Conservation (phyloP, 2,113 vertebrate species). For the Bos javanicus region DNA sequence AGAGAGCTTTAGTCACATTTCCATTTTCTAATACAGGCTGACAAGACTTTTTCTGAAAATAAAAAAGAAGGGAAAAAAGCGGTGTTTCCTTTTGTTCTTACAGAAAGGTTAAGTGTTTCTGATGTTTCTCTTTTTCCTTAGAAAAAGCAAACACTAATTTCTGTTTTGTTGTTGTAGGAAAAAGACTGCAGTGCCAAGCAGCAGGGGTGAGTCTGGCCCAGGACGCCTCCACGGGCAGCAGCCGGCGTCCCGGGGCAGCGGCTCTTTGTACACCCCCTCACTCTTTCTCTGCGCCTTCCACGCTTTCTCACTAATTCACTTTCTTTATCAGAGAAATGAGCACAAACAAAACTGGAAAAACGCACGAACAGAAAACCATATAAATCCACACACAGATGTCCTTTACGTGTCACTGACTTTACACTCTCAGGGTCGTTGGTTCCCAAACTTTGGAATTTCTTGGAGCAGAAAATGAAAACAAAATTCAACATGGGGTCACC, state of each 20-base stretch:
- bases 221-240: accelerated
- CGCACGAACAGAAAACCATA: background rate
- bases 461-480: background rate
- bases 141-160: background rate
- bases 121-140: background rate
- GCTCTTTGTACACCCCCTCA: accelerated
- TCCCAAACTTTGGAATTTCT: background rate
- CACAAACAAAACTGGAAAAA: background rate
- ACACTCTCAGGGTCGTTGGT: too few species aligned
- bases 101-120: background rate
- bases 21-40: background rate
- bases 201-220: too few species aligned
- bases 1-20: background rate
- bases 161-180: background rate
- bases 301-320: background rate
- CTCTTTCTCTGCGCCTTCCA: background rate
- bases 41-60: background rate
- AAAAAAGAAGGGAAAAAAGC: background rate
- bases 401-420: background rate
- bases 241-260: accelerated
- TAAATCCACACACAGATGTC: background rate
- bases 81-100: background rate
- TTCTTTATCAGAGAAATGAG: background rate
- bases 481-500: background rate
- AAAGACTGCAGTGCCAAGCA: background rate